These are phyloP conservation scores for Diplazon laetatorius DNA, from an alignment of 2,888 invertebrate genomes.

Conservation along the genomic window DNA sequence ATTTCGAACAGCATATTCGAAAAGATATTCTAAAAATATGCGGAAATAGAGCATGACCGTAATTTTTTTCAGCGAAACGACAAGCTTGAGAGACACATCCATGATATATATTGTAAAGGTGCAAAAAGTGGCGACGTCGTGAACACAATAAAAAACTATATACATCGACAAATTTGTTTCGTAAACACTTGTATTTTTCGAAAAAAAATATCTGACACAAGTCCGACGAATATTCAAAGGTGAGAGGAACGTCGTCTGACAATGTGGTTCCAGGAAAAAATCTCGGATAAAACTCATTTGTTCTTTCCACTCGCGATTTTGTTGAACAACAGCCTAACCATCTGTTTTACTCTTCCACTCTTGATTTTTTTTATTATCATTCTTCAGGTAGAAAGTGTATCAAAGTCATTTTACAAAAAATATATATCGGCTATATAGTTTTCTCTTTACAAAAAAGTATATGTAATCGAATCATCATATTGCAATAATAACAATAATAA, in stretches of 20 bases:
- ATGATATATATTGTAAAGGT: conserved; percentile 13
- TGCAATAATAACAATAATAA: conserved; percentile 19
- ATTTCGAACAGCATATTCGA: no score
- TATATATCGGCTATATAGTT: conserved; percentile 36
- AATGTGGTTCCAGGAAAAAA: conserved; percentile 13
- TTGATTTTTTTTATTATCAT: background rate
- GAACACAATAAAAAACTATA: conserved; percentile 8
- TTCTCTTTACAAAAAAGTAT: conserved; percentile 7
- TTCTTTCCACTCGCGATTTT: conserved; percentile 10
- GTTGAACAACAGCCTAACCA: background rate
- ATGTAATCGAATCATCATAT: conserved; percentile 12
- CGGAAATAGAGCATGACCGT: no score
- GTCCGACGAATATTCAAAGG: background rate
- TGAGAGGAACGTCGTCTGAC: background rate
- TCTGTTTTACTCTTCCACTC: no score
- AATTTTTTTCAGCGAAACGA: conserved; percentile 28
- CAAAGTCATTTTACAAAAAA: conserved; percentile 54
- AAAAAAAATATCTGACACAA: conserved; percentile 14
- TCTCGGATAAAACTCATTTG: conserved; percentile 8
- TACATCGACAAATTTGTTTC: conserved; percentile 5
- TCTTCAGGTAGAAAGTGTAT: conserved; percentile 38
- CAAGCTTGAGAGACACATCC: conserved; percentile 31
- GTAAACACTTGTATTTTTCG: conserved; percentile 36
- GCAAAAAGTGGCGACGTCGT: conserved; percentile 12
- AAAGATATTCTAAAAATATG: no score